Evolutionary conservation across 2,888 invertebrate species (phyloP).

Genomic region (Blastobasis adustella): DNA sequence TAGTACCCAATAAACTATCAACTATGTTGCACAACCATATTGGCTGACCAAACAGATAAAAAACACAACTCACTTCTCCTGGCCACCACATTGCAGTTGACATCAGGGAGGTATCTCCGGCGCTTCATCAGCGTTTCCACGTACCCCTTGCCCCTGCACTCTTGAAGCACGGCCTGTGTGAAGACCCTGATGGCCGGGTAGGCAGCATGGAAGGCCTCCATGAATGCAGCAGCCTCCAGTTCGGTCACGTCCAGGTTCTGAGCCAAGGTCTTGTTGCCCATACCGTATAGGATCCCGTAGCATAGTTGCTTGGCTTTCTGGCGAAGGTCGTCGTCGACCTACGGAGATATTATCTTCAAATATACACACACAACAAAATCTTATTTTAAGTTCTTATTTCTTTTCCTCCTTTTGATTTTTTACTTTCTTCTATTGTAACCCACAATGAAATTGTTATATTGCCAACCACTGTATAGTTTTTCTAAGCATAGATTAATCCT

Average conservation of each 20-base stretch:
- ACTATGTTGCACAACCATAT: too few species aligned
- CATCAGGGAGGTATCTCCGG: constrained; percentile 84
- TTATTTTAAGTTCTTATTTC: too few species aligned
- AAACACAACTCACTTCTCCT: constrained; percentile 72
- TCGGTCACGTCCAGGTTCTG: constrained; percentile 86
- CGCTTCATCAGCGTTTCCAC: constrained; percentile 89
- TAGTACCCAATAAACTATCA: too few species aligned
- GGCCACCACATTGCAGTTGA: constrained; percentile 75
- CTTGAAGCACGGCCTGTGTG: constrained; percentile 65
- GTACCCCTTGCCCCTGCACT: constrained; percentile 82
- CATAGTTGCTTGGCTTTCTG: constrained; percentile 94
- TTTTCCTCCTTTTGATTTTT: too few species aligned
- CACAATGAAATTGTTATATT: too few species aligned
- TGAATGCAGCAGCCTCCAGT: constrained; percentile 85
- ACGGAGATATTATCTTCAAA: not conserved
- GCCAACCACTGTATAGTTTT: too few species aligned
- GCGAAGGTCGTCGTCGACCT: constrained; percentile 85
- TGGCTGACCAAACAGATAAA: too few species aligned
- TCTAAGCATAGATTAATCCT: too few species aligned
- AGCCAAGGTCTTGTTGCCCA: constrained; percentile 88
- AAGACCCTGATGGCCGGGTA: constrained; percentile 82
- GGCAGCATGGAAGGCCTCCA: constrained; percentile 85
- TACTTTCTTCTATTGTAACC: too few species aligned
- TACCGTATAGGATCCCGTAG: constrained; percentile 98
- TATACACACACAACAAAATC: too few species aligned